Base-by-base conservation (phyloP, 1,140 invertebrate species). In the Drosophila bipectinata region DNA sequence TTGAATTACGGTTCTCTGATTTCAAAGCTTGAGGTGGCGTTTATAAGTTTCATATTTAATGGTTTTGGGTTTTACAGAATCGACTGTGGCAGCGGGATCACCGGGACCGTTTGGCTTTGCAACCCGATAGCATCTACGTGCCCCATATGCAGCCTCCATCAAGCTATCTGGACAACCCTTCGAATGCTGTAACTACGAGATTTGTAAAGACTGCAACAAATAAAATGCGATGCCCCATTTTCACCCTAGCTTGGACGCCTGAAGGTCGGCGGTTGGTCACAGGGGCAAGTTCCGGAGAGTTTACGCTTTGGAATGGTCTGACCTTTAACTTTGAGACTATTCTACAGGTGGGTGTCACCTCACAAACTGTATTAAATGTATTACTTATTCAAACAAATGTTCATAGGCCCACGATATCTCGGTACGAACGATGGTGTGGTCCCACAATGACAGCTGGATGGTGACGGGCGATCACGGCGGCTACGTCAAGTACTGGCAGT, bases 311-410 rank as follows among this genome's bases (percentile, higher is more conserved):
- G 99, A 99, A 99, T 94, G 99, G 99, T 18, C 94, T 99, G 5
- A 99, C 99, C 6, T 99, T 99, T 92, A 99, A 99, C 93, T 99
- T 99, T 94, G 99, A 99, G 94, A 99, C 99, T 45, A 99, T 99
- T 92, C 93, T 99, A 47, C 99, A 99, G 95, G 97, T 98, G 93
- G 92, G 81, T 92, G 12, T 18, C 7, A n/a, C 8, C 6, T 24
- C 24, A 3, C 1, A 41, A 24, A 10, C 14, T 15, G 10, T 21
- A 24, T 14, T 44, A 14, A 41, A 14, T 6, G n/a, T 21, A 21
- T 47, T 24, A 3, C 28, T 2, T 7, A n/a, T 26, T 21, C 10
- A 41, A 18, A 5, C 26, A 3, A 32, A 15, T 61, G 14, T 10
- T 44, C 39, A 8, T 78, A 98, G 98, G 99, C 99, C 28, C 99